Conservation (phyloP, 1,140 invertebrate species). For the Lepidurus packardi region DNA sequence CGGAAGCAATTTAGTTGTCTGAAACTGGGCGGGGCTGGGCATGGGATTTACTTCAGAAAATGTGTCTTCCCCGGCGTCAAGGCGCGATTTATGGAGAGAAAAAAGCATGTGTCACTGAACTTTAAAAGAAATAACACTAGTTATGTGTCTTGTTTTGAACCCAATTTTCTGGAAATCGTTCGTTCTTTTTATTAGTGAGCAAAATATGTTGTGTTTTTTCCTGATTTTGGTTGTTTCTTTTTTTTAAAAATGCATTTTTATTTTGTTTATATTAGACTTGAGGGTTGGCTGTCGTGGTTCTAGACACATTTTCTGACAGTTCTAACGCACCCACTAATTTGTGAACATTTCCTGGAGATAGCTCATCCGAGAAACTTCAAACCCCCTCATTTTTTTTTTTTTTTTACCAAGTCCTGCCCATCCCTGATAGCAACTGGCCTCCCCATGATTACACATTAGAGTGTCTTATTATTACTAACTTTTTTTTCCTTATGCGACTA, state of each 20-base stretch:
- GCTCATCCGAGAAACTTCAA: not conserved
- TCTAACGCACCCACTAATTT: not conserved
- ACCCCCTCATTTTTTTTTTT: not conserved
- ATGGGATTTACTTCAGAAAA: slow-evolving; percentile 60
- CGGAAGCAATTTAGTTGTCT: slow-evolving; percentile 10
- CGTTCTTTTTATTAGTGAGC: not conserved
- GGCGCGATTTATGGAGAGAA: not conserved
- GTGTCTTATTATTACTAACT: not conserved
- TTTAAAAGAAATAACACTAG: not conserved
- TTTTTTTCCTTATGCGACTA: slow-evolving; percentile 17
- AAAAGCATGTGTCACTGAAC: slow-evolving; percentile 27
- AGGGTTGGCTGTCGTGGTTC: not conserved
- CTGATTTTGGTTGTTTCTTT: not conserved
- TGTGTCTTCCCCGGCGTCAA: slow-evolving; percentile 68
- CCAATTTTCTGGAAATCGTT: not conserved
- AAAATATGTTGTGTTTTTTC: not conserved
- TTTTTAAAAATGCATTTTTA: too few relatives aligned
- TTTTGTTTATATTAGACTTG: too few relatives aligned
- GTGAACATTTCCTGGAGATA: not conserved
- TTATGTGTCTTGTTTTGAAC: not conserved
- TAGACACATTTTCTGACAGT: slow-evolving; percentile 37
- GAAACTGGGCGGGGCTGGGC: slow-evolving; percentile 25
- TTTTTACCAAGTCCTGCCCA: not conserved
- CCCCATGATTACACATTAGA: slow-evolving; percentile 4
- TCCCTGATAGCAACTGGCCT: not conserved